Evolutionary conservation across 2,797 vertebrate genomes (phyloP).

Genomic region (Microctenopoma lineatum): DNA sequence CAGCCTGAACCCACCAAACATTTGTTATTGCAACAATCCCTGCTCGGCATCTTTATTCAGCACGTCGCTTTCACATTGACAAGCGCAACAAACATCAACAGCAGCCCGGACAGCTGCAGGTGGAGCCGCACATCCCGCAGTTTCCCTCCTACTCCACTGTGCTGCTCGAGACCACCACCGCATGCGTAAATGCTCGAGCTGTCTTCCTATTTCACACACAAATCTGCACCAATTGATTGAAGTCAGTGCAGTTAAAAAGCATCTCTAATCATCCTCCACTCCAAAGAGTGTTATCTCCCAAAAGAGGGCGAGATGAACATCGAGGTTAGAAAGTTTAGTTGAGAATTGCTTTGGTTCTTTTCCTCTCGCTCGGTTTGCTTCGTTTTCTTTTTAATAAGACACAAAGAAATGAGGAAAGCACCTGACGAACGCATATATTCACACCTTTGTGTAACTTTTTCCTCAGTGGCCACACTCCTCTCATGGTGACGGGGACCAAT

Average conservation of each 20-base stretch:
- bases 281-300: constrained; percentile 64
- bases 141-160: constrained; percentile 25
- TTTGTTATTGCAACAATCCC: constrained; percentile 17
- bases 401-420: background rate
- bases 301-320: constrained; percentile 48
- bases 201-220: constrained; percentile 52
- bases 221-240: constrained; percentile 50
- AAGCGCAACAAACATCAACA: constrained; percentile 33
- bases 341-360: constrained; percentile 10
- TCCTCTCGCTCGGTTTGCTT: constrained; percentile 2
- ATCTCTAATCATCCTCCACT: constrained; percentile 66
- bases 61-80: constrained; percentile 22
- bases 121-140: constrained; percentile 24
- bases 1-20: constrained; percentile 16
- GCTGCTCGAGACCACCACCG: constrained; percentile 34
- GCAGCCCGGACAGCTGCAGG: constrained; percentile 53
- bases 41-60: constrained; percentile 28
- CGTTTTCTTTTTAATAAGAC: background rate
- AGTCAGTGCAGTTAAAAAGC: constrained; percentile 61
- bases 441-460: background rate
- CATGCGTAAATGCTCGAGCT: constrained; percentile 48
- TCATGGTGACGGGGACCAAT: constrained; percentile 94
- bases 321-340: constrained; percentile 38
- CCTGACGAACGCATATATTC: constrained; percentile 5
- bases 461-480: constrained; percentile 91